These are phyloP conservation scores for Cheirogaleus medius DNA, from an alignment of 2,113 vertebrate genomes.

Conservation along the genomic window DNA sequence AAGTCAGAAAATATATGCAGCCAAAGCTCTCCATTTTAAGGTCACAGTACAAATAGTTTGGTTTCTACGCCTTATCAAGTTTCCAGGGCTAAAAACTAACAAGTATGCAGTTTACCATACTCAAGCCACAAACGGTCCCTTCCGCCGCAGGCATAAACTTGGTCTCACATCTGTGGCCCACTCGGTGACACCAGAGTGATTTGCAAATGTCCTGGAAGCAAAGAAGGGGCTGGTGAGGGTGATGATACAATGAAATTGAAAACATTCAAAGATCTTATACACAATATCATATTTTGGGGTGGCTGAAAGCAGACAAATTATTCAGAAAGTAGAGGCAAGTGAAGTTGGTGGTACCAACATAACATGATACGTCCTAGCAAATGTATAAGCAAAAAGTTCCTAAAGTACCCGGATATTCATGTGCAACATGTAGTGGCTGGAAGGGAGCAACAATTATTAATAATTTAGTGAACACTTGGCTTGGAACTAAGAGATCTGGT, in stretches of 20 bases:
- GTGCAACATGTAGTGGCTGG: neutral
- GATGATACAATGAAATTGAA: neutral
- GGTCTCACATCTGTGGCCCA: conserved; percentile 96
- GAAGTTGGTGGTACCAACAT: fast-evolving
- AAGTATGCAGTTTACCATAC: conserved; percentile 91
- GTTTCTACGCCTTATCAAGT: neutral
- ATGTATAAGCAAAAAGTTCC: neutral
- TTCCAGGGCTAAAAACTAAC: conserved; percentile 39
- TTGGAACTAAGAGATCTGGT: neutral
- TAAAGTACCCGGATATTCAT: fast-evolving
- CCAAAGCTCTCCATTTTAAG: neutral
- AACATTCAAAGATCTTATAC: neutral
- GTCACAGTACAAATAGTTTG: neutral
- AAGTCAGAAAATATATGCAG: neutral
- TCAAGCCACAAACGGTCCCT: conserved; percentile 93
- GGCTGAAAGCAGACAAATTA: neutral
- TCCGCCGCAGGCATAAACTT: conserved; percentile 99
- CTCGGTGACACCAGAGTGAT: conserved; percentile 97
- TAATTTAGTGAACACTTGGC: too few relatives aligned
- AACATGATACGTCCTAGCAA: neutral
- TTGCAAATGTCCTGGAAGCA: conserved; percentile 96
- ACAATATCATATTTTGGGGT: neutral
- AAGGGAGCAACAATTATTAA: neutral
- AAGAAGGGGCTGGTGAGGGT: conserved; percentile 54
- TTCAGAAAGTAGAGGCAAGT: neutral